phyloP scores from a whole-genome alignment of 2,888 invertebrate species.

The Hydropsyche betteni region DNA sequence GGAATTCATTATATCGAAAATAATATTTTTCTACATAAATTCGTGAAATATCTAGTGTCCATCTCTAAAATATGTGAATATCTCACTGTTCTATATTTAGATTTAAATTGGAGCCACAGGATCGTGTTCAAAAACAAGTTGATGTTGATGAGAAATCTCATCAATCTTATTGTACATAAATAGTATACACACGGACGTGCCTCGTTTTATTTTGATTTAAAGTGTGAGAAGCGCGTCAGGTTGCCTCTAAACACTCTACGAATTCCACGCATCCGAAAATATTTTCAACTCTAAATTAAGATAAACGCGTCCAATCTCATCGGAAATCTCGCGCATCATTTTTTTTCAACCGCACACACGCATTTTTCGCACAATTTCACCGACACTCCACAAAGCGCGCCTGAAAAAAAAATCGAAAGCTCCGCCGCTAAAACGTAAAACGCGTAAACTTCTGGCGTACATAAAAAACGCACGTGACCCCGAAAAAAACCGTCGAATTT shows the following conservation, averaged over 20 bases:
- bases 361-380: not conserved
- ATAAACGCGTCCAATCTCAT: slow-evolving; percentile 15
- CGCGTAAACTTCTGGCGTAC: too few relatives aligned
- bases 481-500: too few relatives aligned
- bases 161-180: slow-evolving; percentile 26
- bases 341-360: not conserved
- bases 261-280: slow-evolving; percentile 12
- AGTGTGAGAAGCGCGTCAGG: not conserved
- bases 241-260: not conserved
- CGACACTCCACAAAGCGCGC: not conserved
- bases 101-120: slow-evolving; percentile 1
- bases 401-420: too few relatives aligned
- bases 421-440: too few relatives aligned
- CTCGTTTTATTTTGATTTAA: slow-evolving; percentile 26
- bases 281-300: slow-evolving; percentile 5
- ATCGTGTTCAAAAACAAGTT: slow-evolving; percentile 1
- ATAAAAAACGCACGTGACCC: too few relatives aligned
- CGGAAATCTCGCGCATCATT: slow-evolving; percentile 5
- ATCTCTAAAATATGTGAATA: too few relatives aligned
- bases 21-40: not conserved
- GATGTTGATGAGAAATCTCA: slow-evolving; percentile 17
- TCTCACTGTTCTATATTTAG: not conserved
- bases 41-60: not conserved
- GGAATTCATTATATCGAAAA: slow-evolving; percentile 4
- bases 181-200: not conserved